Percentiles rank a stretch among this genome's conserved stretches.
Evolutionary conservation across 2,113 vertebrate species (phyloP).

Genomic region (Oryzias celebensis): DNA sequence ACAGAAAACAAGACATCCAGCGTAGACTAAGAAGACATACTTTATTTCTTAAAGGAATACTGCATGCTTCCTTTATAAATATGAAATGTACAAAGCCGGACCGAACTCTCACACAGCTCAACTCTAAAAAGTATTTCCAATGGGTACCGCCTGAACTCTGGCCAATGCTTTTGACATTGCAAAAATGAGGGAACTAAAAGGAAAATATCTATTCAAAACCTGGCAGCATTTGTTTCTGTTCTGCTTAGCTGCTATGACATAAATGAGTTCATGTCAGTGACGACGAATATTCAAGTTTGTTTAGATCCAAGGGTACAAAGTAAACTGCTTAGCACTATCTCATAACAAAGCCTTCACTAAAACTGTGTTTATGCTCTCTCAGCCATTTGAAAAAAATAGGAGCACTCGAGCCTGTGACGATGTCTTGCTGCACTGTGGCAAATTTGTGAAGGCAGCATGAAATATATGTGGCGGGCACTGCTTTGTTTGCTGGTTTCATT

Average conservation of each 20-base stretch:
- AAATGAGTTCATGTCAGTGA: slow-evolving; percentile 25
- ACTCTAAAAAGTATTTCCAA: slow-evolving; percentile 19
- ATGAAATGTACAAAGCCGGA: slow-evolving; percentile 44
- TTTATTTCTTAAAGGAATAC: slow-evolving; percentile 41
- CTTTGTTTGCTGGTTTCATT: slow-evolving; percentile 78
- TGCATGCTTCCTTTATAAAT: slow-evolving; percentile 48
- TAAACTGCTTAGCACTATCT: slow-evolving; percentile 61
- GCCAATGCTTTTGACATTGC: slow-evolving; percentile 11
- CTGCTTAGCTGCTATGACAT: not conserved
- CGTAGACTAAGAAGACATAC: slow-evolving; percentile 23
- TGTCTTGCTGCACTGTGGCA: slow-evolving; percentile 61
- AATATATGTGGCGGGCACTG: slow-evolving; percentile 70
- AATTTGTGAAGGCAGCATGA: slow-evolving; percentile 73
- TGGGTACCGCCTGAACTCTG: slow-evolving; percentile 11
- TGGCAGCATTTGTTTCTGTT: slow-evolving; percentile 1
- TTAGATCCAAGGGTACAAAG: slow-evolving; percentile 39
- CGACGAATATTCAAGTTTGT: slow-evolving; percentile 29
- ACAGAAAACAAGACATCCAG: slow-evolving; percentile 32
- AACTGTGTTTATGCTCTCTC: slow-evolving; percentile 58
- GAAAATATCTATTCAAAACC: not conserved
- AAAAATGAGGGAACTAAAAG: not conserved
- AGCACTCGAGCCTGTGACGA: slow-evolving; percentile 58
- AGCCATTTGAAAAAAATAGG: slow-evolving; percentile 57
- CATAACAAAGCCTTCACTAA: slow-evolving; percentile 65
- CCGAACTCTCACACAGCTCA: slow-evolving; percentile 38